Evolutionary conservation across 2,113 vertebrate genomes (phyloP), one percentile per base, ranked within the genome.

Genomic region (Dermatemys mawii): DNA sequence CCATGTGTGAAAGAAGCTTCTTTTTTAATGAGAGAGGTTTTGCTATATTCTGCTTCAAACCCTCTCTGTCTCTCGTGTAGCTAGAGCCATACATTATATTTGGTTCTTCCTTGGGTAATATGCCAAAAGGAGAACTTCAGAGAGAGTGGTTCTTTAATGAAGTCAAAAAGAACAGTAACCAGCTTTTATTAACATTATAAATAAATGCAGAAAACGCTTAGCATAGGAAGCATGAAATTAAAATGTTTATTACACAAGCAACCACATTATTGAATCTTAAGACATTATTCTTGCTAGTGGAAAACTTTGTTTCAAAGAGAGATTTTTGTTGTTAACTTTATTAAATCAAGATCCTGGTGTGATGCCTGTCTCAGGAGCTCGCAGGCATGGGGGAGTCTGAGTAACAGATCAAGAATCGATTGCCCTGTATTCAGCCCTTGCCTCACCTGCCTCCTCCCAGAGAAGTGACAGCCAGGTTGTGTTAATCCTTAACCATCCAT

Each of bases 161-260:
- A 13, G 81, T 81, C 67, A 6, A 38, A 67, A 4, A 3, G 27
- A 21, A 54, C 11, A 49, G 12, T 0, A 0, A 1, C 21, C 78
- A 14, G 1, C 38, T 27, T 49, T 86, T 63, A 2, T 26, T 78
- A 48, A 10, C 1, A 1, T 32, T 88, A 19, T 67, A 67, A 67
- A 67, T 32, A n/a, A 55, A 67, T 67, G 12, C 57, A n/a, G 46
- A 78, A 91, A 35, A 50, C 46, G 5, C 6, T 89, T 5, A 32
- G 27, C 2, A 49, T 88, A 12, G 13, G 53, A 3, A 54, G 1
- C 8, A 75, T 70, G 24, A 85, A 73, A 44, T 76, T 46, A 67
- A 84, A 73, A 48, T 44, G 19, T 13, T 87, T 73, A 76, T 3
- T 8, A 1, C 8, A 63, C 26, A 55, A 49, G 82, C 63, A 73